Base-by-base conservation (phyloP, 2,113 vertebrate species). In the Nibea albiflora region DNA sequence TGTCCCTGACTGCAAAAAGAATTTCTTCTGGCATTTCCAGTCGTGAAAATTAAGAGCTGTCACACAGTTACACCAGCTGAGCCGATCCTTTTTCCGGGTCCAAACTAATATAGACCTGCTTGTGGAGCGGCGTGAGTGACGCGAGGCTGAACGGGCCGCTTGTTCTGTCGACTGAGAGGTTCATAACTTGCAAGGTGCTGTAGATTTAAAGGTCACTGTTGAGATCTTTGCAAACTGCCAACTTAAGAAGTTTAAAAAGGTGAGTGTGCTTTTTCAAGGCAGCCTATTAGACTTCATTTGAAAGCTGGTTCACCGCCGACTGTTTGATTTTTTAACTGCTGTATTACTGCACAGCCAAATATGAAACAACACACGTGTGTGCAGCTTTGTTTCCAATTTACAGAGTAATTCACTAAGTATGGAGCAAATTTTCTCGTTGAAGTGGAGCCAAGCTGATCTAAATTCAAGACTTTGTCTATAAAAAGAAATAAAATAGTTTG, bases 1-100 rank as follows among this genome's bases (percentile, higher is more conserved):
- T 14, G 4, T 52, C 28, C 14, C n/a, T 19, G n/a, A 57, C 11
- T 39, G 35, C 52, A 24, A 12, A 31, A 24, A 7, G 11, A 5
- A 60, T 57, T 2, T 19, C 2, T 56, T 19, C 35, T 57, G 47
- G 39, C 11, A 46, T 72, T 6, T 31, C 31, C 28, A 57, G 54
- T 16, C 28, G 69, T 72, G 26, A 31, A 73, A 53, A 74, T 62
- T 11, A 65, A 17, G 60, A 66, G 52, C 53, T 77, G 53, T 64
- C 47, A 53, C 28, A 50, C 28, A 35, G 22, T 47, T 58, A 31
- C 42, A 35, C 5, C 53, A 42, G 61, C 52, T 39, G 61, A 80
- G 42, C 42, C 42, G 60, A 57, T 65, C 22, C 24, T 57, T 50
- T 50, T 49, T 20, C 60, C 42, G 57, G 26, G 60, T 65, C 61